Evolutionary conservation across 2,888 invertebrate genomes (phyloP).

Genomic region (Cabera pusaria): DNA sequence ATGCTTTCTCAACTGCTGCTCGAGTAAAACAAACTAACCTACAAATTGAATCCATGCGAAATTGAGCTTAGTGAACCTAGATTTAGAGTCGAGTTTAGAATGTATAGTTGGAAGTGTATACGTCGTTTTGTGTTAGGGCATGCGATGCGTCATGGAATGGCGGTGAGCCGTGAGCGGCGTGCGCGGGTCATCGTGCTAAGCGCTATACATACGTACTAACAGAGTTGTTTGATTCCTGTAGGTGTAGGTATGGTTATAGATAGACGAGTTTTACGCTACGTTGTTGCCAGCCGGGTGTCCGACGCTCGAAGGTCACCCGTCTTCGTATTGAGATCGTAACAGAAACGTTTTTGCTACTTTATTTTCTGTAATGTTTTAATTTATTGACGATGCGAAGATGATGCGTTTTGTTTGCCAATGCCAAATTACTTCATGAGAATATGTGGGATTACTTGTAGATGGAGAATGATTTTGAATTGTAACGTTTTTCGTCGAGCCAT

Average conservation of each 20-base stretch:
- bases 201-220: slow-evolving; percentile 46
- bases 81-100: slow-evolving; percentile 39
- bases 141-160: slow-evolving; percentile 68
- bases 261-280: slow-evolving; percentile 59
- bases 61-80: slow-evolving; percentile 27
- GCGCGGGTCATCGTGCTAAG: slow-evolving; percentile 75
- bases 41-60: slow-evolving; percentile 29
- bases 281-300: slow-evolving; percentile 72
- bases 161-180: slow-evolving; percentile 54
- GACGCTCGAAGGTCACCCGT: slow-evolving; percentile 71
- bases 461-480: too few relatives aligned
- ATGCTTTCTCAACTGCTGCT: slow-evolving; percentile 63
- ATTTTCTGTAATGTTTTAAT: slow-evolving; percentile 29
- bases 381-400: too few relatives aligned
- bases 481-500: too few relatives aligned
- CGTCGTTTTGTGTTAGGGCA: slow-evolving; percentile 44
- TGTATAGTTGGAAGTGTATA: slow-evolving; percentile 34
- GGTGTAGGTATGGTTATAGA: slow-evolving; percentile 45
- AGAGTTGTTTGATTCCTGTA: slow-evolving; percentile 56
- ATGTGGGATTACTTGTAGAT: too few relatives aligned
- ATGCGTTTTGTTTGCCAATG: slow-evolving; percentile 11
- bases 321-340: slow-evolving; percentile 34
- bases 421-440: too few relatives aligned
- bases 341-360: slow-evolving; percentile 32
- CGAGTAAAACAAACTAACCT: slow-evolving; percentile 42